Base-by-base conservation (phyloP, 2,797 vertebrate genomes). In the Neomorphus geoffroyi region DNA sequence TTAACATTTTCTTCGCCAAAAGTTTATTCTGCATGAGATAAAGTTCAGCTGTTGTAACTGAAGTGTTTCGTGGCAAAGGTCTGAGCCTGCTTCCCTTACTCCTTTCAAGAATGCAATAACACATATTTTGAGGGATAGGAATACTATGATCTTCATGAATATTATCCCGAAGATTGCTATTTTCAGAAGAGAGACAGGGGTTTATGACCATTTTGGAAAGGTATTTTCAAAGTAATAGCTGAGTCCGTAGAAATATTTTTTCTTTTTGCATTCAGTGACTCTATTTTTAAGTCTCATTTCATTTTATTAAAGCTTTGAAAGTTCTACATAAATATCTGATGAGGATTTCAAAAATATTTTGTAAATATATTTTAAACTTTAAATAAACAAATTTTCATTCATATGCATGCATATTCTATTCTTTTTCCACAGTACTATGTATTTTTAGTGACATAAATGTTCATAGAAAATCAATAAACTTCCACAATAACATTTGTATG, bases 21-120 rank as follows among this genome's bases (percentile, higher is more conserved):
- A 61, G 78, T 88, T 95, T 90, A 46, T 85, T 93, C 78, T 94
- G 82, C 64, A 74, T 62, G 30, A n/a, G 90, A 95, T 61, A 71
- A 77, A 69, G 57, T 92, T 95, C 93, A 96, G 91, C 94, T 96
- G 92, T 81, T 85, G 27, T 80, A 86, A 90, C 46, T 78, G 50
- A 69, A 54, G n/a, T 50, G 35, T 84, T 90, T 90, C 60, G 80
- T 88, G 66, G 91, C 62, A 86, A 97, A 80, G 43, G 30, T 75
- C 78, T 92, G 50, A 80, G 22, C 70, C 37, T 74, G 75, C 67
- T 92, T 95, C 83, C 53, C 56, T 48, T 75, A 71, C 70, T 95
- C 41, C 35, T 92, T 78, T 93, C 46, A 94, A 45, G 39, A 93
- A 88, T 84, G 88, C n/a, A 46, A 10, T 75, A 86, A 66, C 33